phyloP scores from a whole-genome alignment of 2,797 vertebrate genomes.

The Acridotheres tristis region DNA sequence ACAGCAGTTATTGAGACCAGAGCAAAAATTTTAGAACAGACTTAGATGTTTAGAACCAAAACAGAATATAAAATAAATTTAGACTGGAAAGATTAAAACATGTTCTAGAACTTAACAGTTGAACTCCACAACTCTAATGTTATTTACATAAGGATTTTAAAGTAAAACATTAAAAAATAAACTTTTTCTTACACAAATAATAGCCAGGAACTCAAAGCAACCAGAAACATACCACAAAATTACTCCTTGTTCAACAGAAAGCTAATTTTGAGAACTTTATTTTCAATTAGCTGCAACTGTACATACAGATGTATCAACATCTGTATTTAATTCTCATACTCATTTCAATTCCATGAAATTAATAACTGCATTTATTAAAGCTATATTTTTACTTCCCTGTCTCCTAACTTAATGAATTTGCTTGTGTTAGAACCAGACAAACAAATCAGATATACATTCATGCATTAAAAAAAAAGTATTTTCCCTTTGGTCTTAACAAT shows the following conservation, averaged over 20 bases:
- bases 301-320: neutral
- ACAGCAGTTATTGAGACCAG: neutral
- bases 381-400: neutral
- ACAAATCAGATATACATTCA: neutral
- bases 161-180: neutral
- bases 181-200: neutral
- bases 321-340: neutral
- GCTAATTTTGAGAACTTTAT: neutral
- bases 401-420: neutral
- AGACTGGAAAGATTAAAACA: neutral
- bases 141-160: neutral
- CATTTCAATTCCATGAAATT: neutral
- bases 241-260: neutral
- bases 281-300: neutral
- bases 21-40: neutral
- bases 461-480: neutral
- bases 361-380: constrained; percentile 12
- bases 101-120: neutral
- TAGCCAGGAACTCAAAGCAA: neutral
- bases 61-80: neutral
- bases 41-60: neutral
- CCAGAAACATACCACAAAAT: neutral
- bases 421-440: neutral
- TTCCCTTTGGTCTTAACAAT: neutral
- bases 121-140: neutral